These are phyloP conservation scores for Stenotaenia linearis DNA, from an alignment of 2,888 invertebrate species.

Conservation along the genomic window DNA sequence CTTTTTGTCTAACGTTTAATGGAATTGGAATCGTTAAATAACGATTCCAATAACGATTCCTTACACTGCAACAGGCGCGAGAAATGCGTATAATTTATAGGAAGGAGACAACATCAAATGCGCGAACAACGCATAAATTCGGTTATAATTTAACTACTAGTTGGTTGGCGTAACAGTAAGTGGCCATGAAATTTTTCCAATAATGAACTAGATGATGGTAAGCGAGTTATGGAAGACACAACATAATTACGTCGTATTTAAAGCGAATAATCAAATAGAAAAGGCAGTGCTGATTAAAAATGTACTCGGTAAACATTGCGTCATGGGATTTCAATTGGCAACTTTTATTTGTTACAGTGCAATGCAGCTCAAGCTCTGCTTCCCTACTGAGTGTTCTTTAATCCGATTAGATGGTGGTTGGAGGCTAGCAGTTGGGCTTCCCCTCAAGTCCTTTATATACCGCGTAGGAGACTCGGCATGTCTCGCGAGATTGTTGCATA, in stretches of 20 bases:
- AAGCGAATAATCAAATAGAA: not conserved
- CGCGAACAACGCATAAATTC: not conserved
- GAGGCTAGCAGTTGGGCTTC: conserved; percentile 9
- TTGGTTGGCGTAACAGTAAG: not conserved
- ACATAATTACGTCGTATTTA: not conserved
- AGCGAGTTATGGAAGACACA: not conserved
- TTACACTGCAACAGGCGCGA: not conserved
- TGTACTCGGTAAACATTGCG: not conserved
- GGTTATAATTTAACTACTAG: not conserved
- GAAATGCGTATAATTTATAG: not conserved
- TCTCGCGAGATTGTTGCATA: conserved; percentile 15
- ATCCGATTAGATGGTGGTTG: conserved; percentile 11
- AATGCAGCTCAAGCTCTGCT: not conserved
- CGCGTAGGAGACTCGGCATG: not conserved
- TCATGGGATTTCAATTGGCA: not conserved
- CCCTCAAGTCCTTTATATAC: conserved; percentile 7
- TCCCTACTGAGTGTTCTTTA: not conserved
- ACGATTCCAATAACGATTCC: too few relatives aligned
- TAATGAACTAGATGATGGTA: not conserved
- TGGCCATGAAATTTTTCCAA: not conserved
- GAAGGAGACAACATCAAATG: not conserved
- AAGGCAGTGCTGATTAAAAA: not conserved
- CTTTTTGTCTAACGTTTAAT: not conserved
- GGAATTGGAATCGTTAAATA: too few relatives aligned
- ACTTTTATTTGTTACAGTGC: conserved; percentile 6